A percentile compares a stretch with the other conserved stretches of the same genome.
phyloP scores from a whole-genome alignment of 2,113 vertebrate genomes.

The Vulpes lagopus region DNA sequence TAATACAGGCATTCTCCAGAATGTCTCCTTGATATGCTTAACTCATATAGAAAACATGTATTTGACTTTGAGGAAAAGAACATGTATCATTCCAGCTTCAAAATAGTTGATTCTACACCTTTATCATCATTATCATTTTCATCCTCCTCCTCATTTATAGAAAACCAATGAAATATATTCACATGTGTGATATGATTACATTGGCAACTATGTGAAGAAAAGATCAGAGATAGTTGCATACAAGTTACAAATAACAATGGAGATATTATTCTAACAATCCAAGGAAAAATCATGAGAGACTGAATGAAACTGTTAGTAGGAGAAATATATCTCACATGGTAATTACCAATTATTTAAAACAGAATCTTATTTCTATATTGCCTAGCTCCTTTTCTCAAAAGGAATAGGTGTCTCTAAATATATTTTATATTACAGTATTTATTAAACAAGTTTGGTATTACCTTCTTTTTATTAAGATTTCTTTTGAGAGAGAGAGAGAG shows the following conservation, averaged over 20 bases:
- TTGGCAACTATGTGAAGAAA: not conserved
- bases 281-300: not conserved
- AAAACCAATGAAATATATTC: slow-evolving; percentile 25
- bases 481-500: not conserved
- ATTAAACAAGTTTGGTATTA: slow-evolving; percentile 36
- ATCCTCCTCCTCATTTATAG: not conserved
- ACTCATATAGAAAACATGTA: not conserved
- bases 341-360: slow-evolving; percentile 61
- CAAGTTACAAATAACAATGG: not conserved
- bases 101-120: not conserved
- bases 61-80: not conserved
- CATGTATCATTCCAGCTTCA: not conserved
- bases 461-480: not conserved
- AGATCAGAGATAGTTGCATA: not conserved
- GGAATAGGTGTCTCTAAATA: slow-evolving; percentile 52
- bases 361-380: slow-evolving; percentile 50
- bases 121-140: slow-evolving; percentile 1
- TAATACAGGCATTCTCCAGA: not conserved
- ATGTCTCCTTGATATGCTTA: not conserved
- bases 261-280: not conserved
- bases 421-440: slow-evolving; percentile 59
- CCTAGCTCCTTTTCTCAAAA: slow-evolving; percentile 38
- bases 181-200: not conserved
- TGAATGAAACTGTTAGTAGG: not conserved
- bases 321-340: not conserved